Percentiles rank a stretch among this genome's conserved stretches.
These are phyloP conservation scores for Eucera pruinosa DNA, from an alignment of 2,888 invertebrate species.

Conservation along the genomic window DNA sequence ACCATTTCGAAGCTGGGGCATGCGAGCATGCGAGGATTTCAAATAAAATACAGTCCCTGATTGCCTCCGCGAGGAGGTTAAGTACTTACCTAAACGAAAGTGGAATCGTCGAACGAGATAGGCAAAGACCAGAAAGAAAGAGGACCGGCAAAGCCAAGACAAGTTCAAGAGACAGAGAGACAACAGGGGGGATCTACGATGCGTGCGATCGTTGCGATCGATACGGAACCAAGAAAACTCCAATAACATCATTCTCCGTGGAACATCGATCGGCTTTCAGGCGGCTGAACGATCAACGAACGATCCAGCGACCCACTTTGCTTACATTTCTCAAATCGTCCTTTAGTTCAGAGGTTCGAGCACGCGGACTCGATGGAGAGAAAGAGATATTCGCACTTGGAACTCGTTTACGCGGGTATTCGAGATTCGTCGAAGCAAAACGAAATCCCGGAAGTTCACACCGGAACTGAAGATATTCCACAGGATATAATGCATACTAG, in stretches of 20 bases:
- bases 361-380: slow-evolving; percentile 21
- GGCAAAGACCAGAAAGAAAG: slow-evolving; percentile 26
- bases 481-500: no score
- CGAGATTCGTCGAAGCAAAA: neutral
- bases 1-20: slow-evolving; percentile 45
- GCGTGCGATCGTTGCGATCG: slow-evolving; percentile 27
- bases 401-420: neutral
- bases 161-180: slow-evolving; percentile 16
- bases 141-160: neutral
- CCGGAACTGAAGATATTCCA: no score
- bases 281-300: slow-evolving; percentile 43
- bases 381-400: slow-evolving; percentile 2
- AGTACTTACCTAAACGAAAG: slow-evolving; percentile 40
- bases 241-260: slow-evolving; percentile 16
- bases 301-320: slow-evolving; percentile 45
- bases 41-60: neutral
- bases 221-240: slow-evolving; percentile 35
- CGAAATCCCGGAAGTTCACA: no score
- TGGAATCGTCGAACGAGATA: slow-evolving; percentile 2
- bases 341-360: neutral
- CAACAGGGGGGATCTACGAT: neutral
- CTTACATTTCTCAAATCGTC: neutral
- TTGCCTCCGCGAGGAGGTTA: neutral
- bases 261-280: slow-evolving; percentile 39
- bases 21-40: slow-evolving; percentile 48